A percentile compares a stretch with the other conserved stretches of the same genome.
These are phyloP conservation scores for Silurus meridionalis DNA, from an alignment of 2,113 vertebrate genomes.

Conservation along the genomic window DNA sequence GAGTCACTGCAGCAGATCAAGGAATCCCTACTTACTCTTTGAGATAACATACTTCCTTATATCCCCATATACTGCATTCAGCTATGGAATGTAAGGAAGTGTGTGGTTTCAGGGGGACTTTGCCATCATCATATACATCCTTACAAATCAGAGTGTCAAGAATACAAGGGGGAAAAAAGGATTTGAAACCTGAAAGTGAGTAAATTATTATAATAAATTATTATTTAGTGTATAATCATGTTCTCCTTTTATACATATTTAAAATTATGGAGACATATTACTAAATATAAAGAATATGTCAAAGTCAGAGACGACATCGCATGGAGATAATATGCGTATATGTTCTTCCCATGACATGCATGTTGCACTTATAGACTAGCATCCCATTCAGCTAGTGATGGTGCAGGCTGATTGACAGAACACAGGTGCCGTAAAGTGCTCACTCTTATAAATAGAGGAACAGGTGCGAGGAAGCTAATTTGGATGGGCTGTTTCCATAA, in stretches of 20 bases:
- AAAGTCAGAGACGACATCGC: constrained; percentile 13
- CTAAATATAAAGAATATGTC: constrained; percentile 4
- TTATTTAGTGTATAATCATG: not conserved
- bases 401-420: constrained; percentile 61
- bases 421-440: constrained; percentile 56
- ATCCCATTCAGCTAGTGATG: constrained; percentile 33
- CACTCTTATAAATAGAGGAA: constrained; percentile 54
- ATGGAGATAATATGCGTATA: not conserved
- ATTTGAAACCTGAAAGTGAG: not conserved
- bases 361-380: not conserved
- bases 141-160: not conserved
- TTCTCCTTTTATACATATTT: not conserved
- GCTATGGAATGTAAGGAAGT: constrained; percentile 95
- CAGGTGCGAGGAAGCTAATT: constrained; percentile 52
- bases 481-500: constrained; percentile 35
- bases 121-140: not conserved
- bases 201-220: not conserved
- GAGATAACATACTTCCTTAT: constrained; percentile 89
- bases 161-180: not conserved
- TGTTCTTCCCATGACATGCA: not conserved
- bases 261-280: not conserved
- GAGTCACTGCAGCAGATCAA: not conserved
- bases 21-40: constrained; percentile 36
- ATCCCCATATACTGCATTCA: constrained; percentile 81
- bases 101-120: constrained; percentile 78